Conservation (phyloP, 2,888 invertebrate species). For the Thysanoteuthis rhombus region DNA sequence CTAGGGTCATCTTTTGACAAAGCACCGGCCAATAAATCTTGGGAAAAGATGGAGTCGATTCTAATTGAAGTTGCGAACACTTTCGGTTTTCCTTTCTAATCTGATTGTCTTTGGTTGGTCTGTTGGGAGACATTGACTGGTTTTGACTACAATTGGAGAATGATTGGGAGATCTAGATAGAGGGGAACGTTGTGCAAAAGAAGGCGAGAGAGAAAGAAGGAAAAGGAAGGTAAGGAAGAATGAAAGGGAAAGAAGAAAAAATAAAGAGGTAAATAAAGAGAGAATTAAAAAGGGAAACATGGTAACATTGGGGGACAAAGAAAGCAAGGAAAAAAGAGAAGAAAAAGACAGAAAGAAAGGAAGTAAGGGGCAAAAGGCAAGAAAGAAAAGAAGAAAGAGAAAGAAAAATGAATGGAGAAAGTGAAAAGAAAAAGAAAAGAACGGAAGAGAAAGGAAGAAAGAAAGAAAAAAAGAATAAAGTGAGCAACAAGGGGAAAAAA, state of each 20-base stretch:
- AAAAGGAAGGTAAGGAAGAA: not conserved
- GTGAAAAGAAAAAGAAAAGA: not conserved
- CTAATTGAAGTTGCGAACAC: not conserved
- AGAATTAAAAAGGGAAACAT: no score
- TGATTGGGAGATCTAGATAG: not conserved
- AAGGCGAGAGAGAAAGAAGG: not conserved
- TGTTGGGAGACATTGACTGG: not conserved
- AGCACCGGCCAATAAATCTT: not conserved
- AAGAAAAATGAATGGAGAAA: not conserved
- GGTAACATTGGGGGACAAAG: not conserved
- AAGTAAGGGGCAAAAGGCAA: not conserved
- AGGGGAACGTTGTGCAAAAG: not conserved
- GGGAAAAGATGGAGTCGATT: not conserved
- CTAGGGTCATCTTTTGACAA: not conserved
- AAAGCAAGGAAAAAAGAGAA: not conserved
- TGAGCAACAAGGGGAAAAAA: no score
- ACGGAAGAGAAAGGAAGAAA: not conserved
- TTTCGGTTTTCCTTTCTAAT: not conserved
- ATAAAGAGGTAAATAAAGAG: no score
- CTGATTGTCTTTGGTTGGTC: not conserved
- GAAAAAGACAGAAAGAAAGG: not conserved
- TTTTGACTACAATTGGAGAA: not conserved
- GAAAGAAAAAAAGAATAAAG: not conserved
- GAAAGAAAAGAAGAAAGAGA: not conserved
- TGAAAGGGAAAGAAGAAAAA: not conserved